A percentile compares a stretch with the other conserved stretches of the same genome.
phyloP scores from a whole-genome alignment of 1,140 invertebrate species.

The Reticulitermes speratus region DNA sequence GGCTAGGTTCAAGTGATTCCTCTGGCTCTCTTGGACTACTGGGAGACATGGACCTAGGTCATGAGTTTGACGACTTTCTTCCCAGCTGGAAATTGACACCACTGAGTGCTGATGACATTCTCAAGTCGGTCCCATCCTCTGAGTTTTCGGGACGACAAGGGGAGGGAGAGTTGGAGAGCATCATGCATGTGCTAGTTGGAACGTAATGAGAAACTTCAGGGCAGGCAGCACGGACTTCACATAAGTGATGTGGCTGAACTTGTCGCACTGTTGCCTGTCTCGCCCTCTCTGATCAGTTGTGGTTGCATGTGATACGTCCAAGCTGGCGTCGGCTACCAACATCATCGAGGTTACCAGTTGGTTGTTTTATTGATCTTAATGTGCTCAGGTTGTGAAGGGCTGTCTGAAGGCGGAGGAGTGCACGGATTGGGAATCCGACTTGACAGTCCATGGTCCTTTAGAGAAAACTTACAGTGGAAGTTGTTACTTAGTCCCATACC shows the following conservation, averaged over 20 bases:
- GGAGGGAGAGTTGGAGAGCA: conserved; percentile 38
- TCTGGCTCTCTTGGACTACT: conserved; percentile 45
- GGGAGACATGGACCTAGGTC: conserved; percentile 38
- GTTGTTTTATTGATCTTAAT: conserved; percentile 30
- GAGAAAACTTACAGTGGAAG: background rate
- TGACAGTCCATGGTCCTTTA: conserved; percentile 25
- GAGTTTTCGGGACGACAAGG: conserved; percentile 23
- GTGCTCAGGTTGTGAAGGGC: conserved; percentile 34
- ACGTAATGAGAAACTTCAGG: conserved; percentile 33
- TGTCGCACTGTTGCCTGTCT: background rate
- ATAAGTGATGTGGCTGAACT: background rate
- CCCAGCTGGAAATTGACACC: conserved; percentile 64
- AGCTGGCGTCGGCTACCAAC: conserved; percentile 10
- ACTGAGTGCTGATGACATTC: conserved; percentile 66
- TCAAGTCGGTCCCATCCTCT: conserved; percentile 50
- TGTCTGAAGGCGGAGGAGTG: conserved; percentile 1
- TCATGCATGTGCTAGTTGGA: conserved; percentile 40
- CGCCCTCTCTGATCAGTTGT: background rate
- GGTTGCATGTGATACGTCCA: conserved; percentile 20
- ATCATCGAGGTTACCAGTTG: conserved; percentile 32
- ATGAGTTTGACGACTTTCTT: conserved; percentile 54
- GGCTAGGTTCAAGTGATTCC: conserved; percentile 28
- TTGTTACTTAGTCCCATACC: conserved; percentile 18
- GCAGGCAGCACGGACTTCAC: background rate
- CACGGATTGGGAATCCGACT: background rate